phyloP scores from a whole-genome alignment of 2,797 vertebrate genomes.

The Sebastolobus alascanus region DNA sequence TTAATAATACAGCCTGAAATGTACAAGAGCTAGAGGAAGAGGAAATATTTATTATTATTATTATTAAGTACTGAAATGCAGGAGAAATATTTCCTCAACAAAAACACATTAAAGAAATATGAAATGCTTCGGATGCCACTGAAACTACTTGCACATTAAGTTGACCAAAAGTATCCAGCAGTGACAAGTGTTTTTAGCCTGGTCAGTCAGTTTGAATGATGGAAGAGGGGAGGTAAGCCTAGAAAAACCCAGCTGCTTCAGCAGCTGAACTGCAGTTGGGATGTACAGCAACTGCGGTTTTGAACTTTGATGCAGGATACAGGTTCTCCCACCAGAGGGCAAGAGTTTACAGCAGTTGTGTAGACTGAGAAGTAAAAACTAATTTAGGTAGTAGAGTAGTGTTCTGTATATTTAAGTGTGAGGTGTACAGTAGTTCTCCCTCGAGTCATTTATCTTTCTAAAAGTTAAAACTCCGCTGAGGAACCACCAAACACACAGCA shows the following conservation, averaged over 20 bases:
- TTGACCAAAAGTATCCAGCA: constrained; percentile 8
- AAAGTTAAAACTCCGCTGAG: background rate
- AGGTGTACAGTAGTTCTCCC: background rate
- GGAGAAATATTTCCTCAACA: constrained; percentile 11
- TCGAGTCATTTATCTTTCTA: background rate
- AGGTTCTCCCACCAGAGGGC: constrained; percentile 63
- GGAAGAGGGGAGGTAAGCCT: constrained; percentile 12
- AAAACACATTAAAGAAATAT: background rate
- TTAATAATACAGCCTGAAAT: background rate
- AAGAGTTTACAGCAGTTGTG: constrained; percentile 38
- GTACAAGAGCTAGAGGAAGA: background rate
- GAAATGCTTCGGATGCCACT: constrained; percentile 15
- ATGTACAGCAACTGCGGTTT: background rate
- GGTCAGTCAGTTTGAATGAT: constrained; percentile 15
- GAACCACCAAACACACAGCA: background rate
- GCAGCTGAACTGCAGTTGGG: constrained; percentile 34
- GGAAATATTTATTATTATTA: background rate
- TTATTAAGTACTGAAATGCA: background rate
- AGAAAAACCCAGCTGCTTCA: constrained; percentile 35
- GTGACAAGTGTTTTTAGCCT: constrained; percentile 21
- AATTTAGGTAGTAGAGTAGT: too few species aligned
- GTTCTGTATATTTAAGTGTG: background rate
- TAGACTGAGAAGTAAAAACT: background rate
- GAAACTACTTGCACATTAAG: constrained; percentile 7
- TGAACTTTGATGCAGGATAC: background rate